Percentiles rank a stretch among this genome's conserved stretches.
Evolutionary conservation across 2,797 vertebrate genomes (phyloP).

Genomic region (Odontamblyopus lacepedii): DNA sequence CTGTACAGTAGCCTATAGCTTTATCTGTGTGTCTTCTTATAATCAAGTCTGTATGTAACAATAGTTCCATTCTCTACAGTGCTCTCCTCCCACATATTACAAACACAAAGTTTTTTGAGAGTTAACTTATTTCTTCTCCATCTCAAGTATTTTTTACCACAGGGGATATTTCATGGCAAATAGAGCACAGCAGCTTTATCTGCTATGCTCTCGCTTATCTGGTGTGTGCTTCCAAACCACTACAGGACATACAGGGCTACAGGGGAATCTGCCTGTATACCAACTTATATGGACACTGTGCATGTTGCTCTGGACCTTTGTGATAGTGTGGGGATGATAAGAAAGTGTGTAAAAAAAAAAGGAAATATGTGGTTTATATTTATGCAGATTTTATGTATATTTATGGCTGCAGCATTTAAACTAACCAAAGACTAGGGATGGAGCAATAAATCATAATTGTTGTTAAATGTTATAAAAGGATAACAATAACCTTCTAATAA

Average conservation of each 20-base stretch:
- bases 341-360: neutral
- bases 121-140: constrained; percentile 50
- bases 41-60: neutral
- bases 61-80: neutral
- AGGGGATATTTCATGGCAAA: constrained; percentile 59
- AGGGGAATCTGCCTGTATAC: constrained; percentile 24
- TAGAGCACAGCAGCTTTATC: constrained; percentile 58
- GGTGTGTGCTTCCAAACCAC: constrained; percentile 42
- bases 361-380: neutral
- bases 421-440: neutral
- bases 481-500: too few relatives aligned
- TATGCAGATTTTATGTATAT: neutral
- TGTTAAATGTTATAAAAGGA: too few relatives aligned
- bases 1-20: neutral
- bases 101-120: constrained; percentile 35
- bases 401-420: neutral
- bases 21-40: neutral
- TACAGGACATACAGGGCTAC: constrained; percentile 31
- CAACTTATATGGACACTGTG: constrained; percentile 16
- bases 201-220: constrained; percentile 53
- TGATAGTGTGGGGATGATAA: constrained; percentile 5
- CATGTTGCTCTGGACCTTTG: constrained; percentile 3
- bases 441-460: too few relatives aligned
- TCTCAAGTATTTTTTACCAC: constrained; percentile 48
- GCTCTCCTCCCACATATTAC: constrained; percentile 1